Conservation (phyloP, 2,888 invertebrate genomes). For the Eupithecia vulgata region DNA sequence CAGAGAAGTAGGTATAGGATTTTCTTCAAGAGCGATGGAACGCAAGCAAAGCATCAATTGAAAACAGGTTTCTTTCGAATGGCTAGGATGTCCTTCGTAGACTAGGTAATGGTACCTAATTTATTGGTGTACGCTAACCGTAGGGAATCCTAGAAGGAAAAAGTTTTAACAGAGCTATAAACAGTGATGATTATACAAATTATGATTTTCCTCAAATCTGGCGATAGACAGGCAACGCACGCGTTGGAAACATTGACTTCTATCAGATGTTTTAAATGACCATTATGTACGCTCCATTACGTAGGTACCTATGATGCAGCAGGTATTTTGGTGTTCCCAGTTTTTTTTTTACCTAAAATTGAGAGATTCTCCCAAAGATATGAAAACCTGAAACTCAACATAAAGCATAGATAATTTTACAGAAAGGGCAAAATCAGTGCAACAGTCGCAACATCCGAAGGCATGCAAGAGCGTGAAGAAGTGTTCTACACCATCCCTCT, state of each 20-base stretch:
- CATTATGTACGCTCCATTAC: no score
- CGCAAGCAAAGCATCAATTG: no score
- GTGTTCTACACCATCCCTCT: slow-evolving; percentile 85
- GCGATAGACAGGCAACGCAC: neutral
- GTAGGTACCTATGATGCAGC: no score
- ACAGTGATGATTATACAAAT: neutral
- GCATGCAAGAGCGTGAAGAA: slow-evolving; percentile 82
- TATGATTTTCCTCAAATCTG: neutral
- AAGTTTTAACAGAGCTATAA: neutral
- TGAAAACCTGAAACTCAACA: neutral
- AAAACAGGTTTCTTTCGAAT: no score
- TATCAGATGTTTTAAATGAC: neutral
- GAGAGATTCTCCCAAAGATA: neutral
- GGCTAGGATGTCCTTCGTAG: no score
- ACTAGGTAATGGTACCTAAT: neutral
- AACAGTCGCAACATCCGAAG: slow-evolving; percentile 68
- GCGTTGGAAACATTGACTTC: neutral
- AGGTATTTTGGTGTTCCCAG: neutral
- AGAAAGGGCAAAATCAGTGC: slow-evolving; percentile 78
- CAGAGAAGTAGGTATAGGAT: neutral
- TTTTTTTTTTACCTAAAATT: neutral
- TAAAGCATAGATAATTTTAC: slow-evolving; percentile 13
- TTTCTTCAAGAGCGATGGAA: neutral
- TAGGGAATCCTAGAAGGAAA: neutral
- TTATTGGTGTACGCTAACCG: neutral